Evolutionary conservation across 2,797 vertebrate species (phyloP).

Genomic region (Spinibarbus caldwelli): DNA sequence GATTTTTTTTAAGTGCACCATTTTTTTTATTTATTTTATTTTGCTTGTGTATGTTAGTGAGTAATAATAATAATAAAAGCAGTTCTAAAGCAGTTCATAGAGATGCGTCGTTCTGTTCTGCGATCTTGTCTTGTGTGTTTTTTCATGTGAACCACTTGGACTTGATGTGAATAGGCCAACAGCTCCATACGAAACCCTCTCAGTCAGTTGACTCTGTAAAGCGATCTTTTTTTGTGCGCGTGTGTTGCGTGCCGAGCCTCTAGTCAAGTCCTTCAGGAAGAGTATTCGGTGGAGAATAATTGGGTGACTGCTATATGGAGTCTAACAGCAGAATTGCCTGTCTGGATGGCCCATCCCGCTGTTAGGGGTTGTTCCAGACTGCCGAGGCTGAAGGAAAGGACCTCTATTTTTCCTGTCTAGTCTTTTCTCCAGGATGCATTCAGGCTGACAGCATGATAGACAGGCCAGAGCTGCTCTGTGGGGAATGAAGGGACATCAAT

Average conservation of each 20-base stretch:
- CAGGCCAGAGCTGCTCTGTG: conserved; percentile 34
- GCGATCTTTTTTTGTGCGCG: background rate
- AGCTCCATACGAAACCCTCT: background rate
- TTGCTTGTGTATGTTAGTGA: too few relatives aligned
- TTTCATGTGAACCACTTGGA: background rate
- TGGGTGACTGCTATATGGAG: conserved; percentile 30
- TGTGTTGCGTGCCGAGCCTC: background rate
- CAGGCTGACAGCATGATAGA: conserved; percentile 30
- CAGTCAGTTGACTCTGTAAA: conserved; percentile 18
- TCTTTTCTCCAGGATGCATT: conserved; percentile 31
- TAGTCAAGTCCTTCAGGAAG: conserved; percentile 31
- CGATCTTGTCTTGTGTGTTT: background rate
- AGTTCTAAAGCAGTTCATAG: background rate
- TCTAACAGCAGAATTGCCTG: conserved; percentile 41
- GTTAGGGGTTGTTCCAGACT: conserved; percentile 41
- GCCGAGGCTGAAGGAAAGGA: conserved; percentile 35
- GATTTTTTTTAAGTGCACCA: too few relatives aligned
- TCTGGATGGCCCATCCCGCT: conserved; percentile 34
- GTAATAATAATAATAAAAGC: background rate
- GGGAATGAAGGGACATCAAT: conserved; percentile 40
- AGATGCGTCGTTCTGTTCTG: background rate
- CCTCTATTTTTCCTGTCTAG: conserved; percentile 48
- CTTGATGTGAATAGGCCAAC: background rate
- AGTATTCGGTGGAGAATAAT: conserved; percentile 36
- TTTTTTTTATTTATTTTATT: too few relatives aligned